Percentiles rank a stretch among this genome's conserved stretches.
Conservation (phyloP, 2,888 invertebrate species). For the Exephanes ischioxanthus region DNA sequence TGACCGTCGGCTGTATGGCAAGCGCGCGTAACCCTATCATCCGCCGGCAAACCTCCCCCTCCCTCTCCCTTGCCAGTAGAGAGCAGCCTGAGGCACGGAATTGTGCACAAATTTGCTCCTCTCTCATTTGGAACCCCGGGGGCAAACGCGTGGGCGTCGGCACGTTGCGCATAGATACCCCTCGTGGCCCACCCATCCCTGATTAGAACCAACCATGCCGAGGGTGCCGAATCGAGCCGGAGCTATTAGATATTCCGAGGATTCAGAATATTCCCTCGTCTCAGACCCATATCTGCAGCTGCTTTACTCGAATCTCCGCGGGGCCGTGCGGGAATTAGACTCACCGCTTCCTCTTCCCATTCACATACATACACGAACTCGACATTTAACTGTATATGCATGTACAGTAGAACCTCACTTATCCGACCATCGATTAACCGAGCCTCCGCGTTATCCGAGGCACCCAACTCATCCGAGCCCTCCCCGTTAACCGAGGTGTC, state of each 20-base stretch:
- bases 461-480: too few species aligned
- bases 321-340: slow-evolving; percentile 46
- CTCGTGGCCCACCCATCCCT: slow-evolving; percentile 29
- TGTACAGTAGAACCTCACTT: too few species aligned
- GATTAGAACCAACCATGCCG: slow-evolving; percentile 55
- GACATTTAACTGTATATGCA: background rate
- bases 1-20: slow-evolving; percentile 11
- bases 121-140: slow-evolving; percentile 16
- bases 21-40: slow-evolving; percentile 3
- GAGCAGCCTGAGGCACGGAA: background rate
- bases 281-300: slow-evolving; percentile 37
- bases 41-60: background rate
- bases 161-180: slow-evolving; percentile 11
- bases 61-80: background rate
- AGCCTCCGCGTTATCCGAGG: too few species aligned
- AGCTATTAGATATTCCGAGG: slow-evolving; percentile 20
- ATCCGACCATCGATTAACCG: too few species aligned
- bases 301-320: slow-evolving; percentile 28
- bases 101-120: slow-evolving; percentile 29
- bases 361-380: background rate
- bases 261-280: slow-evolving; percentile 44
- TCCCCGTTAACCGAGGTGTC: too few species aligned
- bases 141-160: slow-evolving; percentile 40
- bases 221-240: slow-evolving; percentile 8
- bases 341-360: slow-evolving; percentile 5